These are phyloP conservation scores for Sinotaia quadrata DNA, from an alignment of 2,888 invertebrate genomes.

Conservation along the genomic window DNA sequence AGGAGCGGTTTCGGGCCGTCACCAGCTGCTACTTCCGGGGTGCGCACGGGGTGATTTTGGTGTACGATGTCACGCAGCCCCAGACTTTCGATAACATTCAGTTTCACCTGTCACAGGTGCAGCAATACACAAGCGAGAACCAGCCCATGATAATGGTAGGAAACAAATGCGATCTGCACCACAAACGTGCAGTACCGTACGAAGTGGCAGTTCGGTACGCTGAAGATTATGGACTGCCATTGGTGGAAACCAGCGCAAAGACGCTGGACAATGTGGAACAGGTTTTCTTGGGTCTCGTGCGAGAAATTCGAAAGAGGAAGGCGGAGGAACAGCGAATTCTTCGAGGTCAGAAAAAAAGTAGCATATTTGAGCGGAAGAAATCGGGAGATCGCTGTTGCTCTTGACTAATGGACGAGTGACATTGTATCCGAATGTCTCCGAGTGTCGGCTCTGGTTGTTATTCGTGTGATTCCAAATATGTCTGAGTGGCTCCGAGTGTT, in stretches of 20 bases:
- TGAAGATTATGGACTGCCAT: conserved; percentile 6
- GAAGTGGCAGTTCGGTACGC: conserved; percentile 14
- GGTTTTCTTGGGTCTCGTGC: conserved; percentile 6
- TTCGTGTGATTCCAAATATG: no score
- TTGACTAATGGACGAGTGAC: neutral
- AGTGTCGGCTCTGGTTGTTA: no score
- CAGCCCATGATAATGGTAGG: conserved; percentile 31
- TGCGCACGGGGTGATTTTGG: conserved; percentile 22
- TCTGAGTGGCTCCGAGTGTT: no score
- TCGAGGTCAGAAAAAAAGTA: neutral
- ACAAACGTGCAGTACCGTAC: conserved; percentile 12
- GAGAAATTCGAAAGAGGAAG: conserved; percentile 17
- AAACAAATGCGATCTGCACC: conserved; percentile 22
- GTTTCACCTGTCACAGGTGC: conserved; percentile 23
- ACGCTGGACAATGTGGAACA: conserved; percentile 16
- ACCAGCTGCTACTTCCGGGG: conserved; percentile 31
- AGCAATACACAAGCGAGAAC: conserved; percentile 17
- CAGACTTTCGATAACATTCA: conserved; percentile 23
- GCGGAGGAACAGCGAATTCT: neutral
- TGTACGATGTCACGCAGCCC: conserved; percentile 25
- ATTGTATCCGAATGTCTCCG: neutral
- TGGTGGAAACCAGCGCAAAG: conserved; percentile 20
- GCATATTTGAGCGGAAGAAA: conserved; percentile 3
- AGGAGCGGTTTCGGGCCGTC: conserved; percentile 28
- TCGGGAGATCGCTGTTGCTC: neutral